These are phyloP conservation scores for Cyprinella venusta DNA, from an alignment of 2,797 vertebrate species.

Conservation along the genomic window DNA sequence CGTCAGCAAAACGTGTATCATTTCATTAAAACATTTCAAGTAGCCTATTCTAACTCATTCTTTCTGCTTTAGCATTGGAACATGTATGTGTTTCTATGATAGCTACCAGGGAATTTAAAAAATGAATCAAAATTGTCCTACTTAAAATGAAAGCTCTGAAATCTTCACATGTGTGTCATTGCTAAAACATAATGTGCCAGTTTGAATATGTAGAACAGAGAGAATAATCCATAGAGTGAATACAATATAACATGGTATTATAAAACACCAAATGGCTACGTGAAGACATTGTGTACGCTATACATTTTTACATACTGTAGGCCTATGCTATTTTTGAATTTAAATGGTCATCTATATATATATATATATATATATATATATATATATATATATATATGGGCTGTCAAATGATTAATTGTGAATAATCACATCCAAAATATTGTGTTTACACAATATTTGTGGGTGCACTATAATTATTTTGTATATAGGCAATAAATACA, in stretches of 20 bases:
- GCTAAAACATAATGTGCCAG: not conserved
- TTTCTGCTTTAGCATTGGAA: not conserved
- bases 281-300: not conserved
- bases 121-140: not conserved
- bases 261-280: not conserved
- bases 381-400: no score
- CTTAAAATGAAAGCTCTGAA: not conserved
- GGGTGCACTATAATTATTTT: no score
- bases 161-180: not conserved
- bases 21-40: not conserved
- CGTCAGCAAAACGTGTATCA: not conserved
- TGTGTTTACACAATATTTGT: no score
- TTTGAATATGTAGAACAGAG: not conserved
- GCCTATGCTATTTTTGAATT: no score
- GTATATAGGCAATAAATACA: no score
- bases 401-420: no score
- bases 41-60: not conserved
- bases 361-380: no score
- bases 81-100: not conserved
- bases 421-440: no score
- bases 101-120: not conserved
- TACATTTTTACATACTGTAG: no score
- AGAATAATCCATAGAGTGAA: not conserved
- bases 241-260: no score
- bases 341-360: no score